Evolutionary conservation across 2,797 vertebrate genomes (phyloP).

Genomic region (Gymnodraco acuticeps): DNA sequence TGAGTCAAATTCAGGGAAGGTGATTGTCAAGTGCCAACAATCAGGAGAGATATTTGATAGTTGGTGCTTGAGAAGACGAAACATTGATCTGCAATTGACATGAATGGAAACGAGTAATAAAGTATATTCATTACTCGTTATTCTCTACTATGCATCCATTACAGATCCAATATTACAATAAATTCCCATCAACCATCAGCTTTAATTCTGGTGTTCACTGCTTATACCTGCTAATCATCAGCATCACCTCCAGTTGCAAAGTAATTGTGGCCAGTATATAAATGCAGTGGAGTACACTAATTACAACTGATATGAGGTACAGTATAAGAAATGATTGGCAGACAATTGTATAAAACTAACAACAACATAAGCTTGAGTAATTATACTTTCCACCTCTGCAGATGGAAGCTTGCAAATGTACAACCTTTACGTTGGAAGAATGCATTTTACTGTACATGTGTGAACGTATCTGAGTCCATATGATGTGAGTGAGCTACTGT

Average conservation of each 20-base stretch:
- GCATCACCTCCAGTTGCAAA: not conserved
- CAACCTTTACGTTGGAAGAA: not conserved
- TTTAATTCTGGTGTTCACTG: too few species aligned
- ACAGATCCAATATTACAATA: too few species aligned
- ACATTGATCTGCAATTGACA: too few species aligned
- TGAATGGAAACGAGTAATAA: too few species aligned
- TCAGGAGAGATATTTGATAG: too few species aligned
- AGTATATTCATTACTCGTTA: too few species aligned
- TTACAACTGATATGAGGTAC: not conserved
- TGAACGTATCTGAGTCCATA: not conserved
- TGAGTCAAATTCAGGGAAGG: too few species aligned
- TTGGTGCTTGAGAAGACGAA: too few species aligned
- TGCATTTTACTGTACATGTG: not conserved
- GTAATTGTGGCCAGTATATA: not conserved
- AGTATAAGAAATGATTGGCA: not conserved
- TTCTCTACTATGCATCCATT: too few species aligned
- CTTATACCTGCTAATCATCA: not conserved
- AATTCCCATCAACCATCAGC: too few species aligned
- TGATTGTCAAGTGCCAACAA: too few species aligned
- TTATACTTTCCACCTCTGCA: not conserved
- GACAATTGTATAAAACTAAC: not conserved
- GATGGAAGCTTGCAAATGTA: not conserved
- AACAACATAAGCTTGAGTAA: not conserved
- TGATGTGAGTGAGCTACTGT: constrained; percentile 22
- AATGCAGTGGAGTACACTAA: not conserved